Evolutionary conservation across 2,888 invertebrate genomes (phyloP).

Genomic region (Meiosimyza decipiens): DNA sequence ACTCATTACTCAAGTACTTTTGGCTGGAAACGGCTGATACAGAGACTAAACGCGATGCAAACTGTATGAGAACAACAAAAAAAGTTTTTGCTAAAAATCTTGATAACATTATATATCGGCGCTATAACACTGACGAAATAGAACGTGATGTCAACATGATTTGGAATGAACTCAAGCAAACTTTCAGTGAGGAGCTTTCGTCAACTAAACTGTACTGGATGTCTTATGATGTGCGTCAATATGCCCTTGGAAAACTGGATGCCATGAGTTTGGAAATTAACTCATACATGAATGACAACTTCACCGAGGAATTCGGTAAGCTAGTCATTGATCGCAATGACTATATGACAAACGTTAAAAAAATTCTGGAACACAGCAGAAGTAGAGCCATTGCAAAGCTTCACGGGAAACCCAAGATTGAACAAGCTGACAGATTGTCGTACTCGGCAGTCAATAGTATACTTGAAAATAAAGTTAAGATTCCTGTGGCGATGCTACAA

Average conservation of each 20-base stretch:
- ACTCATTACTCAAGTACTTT: conserved; percentile 52
- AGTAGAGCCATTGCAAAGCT: conserved; percentile 41
- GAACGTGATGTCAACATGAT: conserved; percentile 54
- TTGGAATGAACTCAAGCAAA: conserved; percentile 56
- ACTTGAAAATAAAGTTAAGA: conserved; percentile 56
- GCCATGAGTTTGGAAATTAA: conserved; percentile 56
- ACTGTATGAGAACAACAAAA: conserved; percentile 51
- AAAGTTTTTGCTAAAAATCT: conserved; percentile 57
- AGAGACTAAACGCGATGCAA: conserved; percentile 36
- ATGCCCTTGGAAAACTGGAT: conserved; percentile 53
- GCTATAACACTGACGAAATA: conserved; percentile 50
- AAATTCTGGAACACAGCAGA: conserved; percentile 20
- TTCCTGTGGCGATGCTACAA: conserved; percentile 58
- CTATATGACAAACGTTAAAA: conserved; percentile 50
- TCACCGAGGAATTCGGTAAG: conserved; percentile 52
- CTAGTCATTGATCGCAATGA: conserved; percentile 48
- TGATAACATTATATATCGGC: conserved; percentile 60
- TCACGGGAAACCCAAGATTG: conserved; percentile 49
- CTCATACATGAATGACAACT: conserved; percentile 50
- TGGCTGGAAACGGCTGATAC: conserved; percentile 41
- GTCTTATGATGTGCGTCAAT: conserved; percentile 43
- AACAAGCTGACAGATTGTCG: conserved; percentile 47
- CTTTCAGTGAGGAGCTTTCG: conserved; percentile 50
- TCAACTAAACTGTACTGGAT: conserved; percentile 54
- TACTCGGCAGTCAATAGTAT: conserved; percentile 56